These are phyloP conservation scores for Leptopterna dolabrata DNA, from an alignment of 2,888 invertebrate genomes.

Conservation along the genomic window DNA sequence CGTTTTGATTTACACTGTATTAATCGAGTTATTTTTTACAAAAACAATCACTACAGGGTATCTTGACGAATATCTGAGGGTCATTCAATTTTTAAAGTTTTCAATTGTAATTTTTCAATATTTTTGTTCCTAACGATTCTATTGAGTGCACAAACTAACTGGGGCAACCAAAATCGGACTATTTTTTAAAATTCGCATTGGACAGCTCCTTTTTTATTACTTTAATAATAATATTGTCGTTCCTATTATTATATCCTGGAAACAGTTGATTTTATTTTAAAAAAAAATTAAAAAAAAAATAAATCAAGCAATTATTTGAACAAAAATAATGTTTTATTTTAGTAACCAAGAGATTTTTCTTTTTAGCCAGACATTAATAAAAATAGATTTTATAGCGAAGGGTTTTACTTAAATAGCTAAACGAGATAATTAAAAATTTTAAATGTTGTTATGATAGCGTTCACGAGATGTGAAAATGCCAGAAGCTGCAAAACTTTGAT, in stretches of 20 bases:
- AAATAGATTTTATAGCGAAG: too few relatives aligned
- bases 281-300: background rate
- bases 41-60: conserved; percentile 42
- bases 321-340: background rate
- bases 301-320: background rate
- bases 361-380: too few relatives aligned
- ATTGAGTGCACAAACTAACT: conserved; percentile 41
- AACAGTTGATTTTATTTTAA: conserved; percentile 1
- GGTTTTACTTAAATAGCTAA: too few relatives aligned
- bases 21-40: conserved; percentile 31
- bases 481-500: background rate
- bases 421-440: background rate
- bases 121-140: conserved; percentile 39
- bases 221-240: conserved; percentile 20
- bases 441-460: background rate
- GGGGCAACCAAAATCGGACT: conserved; percentile 27
- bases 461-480: conserved; percentile 33
- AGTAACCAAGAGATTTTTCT: too few relatives aligned
- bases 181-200: conserved; percentile 7
- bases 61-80: conserved; percentile 27
- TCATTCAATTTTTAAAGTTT: conserved; percentile 21
- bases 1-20: conserved; percentile 46
- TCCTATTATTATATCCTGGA: conserved; percentile 12
- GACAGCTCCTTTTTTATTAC: conserved; percentile 19
- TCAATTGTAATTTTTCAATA: background rate